Conservation (phyloP, 2,113 vertebrate genomes). For the Pavo muticus region DNA sequence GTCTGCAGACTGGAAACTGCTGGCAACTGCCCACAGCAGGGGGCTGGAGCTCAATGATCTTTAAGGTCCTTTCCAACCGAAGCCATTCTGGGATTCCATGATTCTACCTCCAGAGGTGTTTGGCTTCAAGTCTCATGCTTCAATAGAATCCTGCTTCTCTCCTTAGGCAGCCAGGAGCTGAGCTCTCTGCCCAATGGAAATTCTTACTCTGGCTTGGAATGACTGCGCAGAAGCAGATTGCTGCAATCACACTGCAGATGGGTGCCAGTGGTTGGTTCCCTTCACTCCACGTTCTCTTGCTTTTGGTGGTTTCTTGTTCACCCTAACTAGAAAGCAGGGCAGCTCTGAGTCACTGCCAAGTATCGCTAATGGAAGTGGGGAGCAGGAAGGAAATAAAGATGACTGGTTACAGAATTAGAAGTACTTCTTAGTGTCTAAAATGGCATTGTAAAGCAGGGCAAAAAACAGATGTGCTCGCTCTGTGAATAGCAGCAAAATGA, state of each 20-base stretch:
- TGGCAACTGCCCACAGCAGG: no score
- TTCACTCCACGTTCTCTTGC: not conserved
- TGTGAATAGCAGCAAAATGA: not conserved
- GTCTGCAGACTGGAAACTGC: not conserved
- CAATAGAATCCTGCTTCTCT: not conserved
- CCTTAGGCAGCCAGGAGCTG: not conserved
- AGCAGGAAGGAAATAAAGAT: slow-evolving; percentile 41
- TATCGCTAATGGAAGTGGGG: not conserved
- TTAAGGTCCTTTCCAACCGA: no score
- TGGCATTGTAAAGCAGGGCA: not conserved
- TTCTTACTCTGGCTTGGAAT: not conserved
- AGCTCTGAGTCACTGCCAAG: slow-evolving; percentile 45
- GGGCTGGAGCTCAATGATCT: no score
- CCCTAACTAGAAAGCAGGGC: not conserved
- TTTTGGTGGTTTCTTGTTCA: slow-evolving; percentile 39
- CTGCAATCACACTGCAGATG: not conserved
- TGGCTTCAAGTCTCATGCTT: not conserved
- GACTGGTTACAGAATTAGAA: slow-evolving; percentile 20
- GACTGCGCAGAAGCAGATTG: not conserved
- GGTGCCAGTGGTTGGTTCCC: slow-evolving; percentile 6
- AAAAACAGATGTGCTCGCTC: not conserved
- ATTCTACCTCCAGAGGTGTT: not conserved
- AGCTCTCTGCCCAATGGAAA: slow-evolving; percentile 30
- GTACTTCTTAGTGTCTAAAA: slow-evolving; percentile 17
- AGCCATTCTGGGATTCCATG: no score